Conservation (phyloP, 2,888 invertebrate genomes). For the Aspidiotus rigidus region DNA sequence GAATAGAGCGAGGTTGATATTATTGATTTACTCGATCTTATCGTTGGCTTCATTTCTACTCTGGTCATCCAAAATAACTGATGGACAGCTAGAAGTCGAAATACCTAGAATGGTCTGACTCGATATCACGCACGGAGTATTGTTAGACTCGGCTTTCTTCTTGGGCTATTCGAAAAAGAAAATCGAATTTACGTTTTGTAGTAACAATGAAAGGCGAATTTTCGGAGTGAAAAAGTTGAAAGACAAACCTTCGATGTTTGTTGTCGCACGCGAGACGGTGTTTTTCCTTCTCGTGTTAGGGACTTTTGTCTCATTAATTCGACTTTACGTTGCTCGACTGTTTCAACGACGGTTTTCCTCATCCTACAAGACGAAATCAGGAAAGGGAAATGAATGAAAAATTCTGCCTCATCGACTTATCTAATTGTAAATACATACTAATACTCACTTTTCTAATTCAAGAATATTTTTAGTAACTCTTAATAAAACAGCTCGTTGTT, state of each 20-base stretch:
- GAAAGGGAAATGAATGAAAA: too few relatives aligned
- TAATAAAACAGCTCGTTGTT: conserved; percentile 56
- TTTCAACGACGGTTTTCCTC: conserved; percentile 23
- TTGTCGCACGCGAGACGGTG: neutral
- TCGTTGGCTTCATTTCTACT: neutral
- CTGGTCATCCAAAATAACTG: conserved; percentile 3
- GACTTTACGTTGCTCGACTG: conserved; percentile 17
- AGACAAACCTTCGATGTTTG: neutral
- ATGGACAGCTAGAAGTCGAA: conserved; percentile 17
- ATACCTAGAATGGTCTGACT: conserved; percentile 24
- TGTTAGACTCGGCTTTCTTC: conserved; percentile 3
- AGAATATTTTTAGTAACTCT: conserved; percentile 59
- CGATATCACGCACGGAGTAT: conserved; percentile 8
- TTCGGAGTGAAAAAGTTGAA: neutral
- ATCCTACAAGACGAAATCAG: too few relatives aligned
- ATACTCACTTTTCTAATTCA: conserved; percentile 42
- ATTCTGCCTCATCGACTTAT: neutral
- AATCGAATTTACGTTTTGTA: neutral
- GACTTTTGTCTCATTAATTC: conserved; percentile 21
- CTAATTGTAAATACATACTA: neutral
- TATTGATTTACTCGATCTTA: too few relatives aligned
- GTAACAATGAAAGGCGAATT: neutral
- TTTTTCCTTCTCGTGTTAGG: conserved; percentile 7
- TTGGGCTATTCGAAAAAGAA: neutral
- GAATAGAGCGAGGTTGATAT: too few relatives aligned